Evolutionary conservation across 2,888 invertebrate species (phyloP), one percentile per base, ranked within the genome.

Genomic region (Caenorhabditis sp.): DNA sequence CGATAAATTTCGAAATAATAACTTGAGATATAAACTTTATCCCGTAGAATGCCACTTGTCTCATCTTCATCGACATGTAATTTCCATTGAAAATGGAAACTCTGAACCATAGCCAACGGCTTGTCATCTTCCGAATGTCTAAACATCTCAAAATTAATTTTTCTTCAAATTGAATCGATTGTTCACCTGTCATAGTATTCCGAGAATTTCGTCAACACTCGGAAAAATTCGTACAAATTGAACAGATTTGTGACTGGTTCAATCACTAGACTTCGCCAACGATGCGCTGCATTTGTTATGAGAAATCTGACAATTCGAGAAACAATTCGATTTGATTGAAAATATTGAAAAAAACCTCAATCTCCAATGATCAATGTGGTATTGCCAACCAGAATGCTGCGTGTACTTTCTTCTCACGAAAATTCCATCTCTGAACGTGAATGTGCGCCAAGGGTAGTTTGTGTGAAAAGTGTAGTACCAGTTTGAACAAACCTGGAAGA

Each of bases 221-320:
- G 92, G 91, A 94, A 92, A 85, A 94, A 94, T 87, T 93, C 93
- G 87, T 92, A 93, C 53, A 94, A 90, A 88, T 93, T 93, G 88
- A 93, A 92, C 83, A 93, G 93, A 87, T 93, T 93, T 69, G 91
- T 89, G 90, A 92, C 92, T 0, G 93, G 93, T 37, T 91, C 91
- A 78, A 94, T 92, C 19, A 92, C 90, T 36, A 94, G 89, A 12
- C 90, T 90, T 68, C 92, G 90, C 82, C 93, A 91, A 83, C 91
- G 90, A 59, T 89, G 89, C 0, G 93, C 93, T 26, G 93, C 91
- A 76, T 91, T 91, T 54, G 91, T 90, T 50, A 93, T 89, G 81
- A 93, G 93, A 72, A 91, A 64, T 58, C 74, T 73, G n/a, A n/a
- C n/a, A n/a, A n/a, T n/a, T n/a, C n/a, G n/a, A n/a, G n/a, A n/a